These are phyloP conservation scores for Calypte anna DNA, from an alignment of 2,113 vertebrate species.

Conservation along the genomic window DNA sequence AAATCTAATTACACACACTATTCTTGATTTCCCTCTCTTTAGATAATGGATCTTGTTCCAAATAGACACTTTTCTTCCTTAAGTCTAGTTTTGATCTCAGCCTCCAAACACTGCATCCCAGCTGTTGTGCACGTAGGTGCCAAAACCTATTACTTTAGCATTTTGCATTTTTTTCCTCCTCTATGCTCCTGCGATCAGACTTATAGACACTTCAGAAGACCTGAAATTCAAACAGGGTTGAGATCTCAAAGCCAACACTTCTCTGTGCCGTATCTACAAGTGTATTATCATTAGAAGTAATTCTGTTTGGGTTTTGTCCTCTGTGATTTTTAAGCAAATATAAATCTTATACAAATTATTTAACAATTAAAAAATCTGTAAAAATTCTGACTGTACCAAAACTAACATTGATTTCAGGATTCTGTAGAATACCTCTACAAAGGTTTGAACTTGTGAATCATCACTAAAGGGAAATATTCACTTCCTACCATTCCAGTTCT, in stretches of 20 bases:
- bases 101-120: background rate
- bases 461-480: background rate
- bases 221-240: background rate
- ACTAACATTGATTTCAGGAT: background rate
- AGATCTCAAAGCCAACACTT: background rate
- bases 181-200: background rate
- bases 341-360: background rate
- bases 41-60: background rate
- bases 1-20: background rate
- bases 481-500: background rate
- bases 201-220: background rate
- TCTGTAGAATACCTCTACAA: background rate
- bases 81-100: background rate
- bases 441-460: background rate
- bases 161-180: background rate
- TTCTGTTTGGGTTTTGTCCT: background rate
- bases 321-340: background rate
- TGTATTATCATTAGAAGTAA: background rate
- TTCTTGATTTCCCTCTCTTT: background rate
- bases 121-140: background rate
- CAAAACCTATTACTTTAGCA: background rate
- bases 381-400: background rate
- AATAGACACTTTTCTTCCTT: background rate
- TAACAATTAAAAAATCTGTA: background rate
- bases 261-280: background rate